Conservation (phyloP, 2,888 invertebrate species). For the Synergus laeviventris region DNA sequence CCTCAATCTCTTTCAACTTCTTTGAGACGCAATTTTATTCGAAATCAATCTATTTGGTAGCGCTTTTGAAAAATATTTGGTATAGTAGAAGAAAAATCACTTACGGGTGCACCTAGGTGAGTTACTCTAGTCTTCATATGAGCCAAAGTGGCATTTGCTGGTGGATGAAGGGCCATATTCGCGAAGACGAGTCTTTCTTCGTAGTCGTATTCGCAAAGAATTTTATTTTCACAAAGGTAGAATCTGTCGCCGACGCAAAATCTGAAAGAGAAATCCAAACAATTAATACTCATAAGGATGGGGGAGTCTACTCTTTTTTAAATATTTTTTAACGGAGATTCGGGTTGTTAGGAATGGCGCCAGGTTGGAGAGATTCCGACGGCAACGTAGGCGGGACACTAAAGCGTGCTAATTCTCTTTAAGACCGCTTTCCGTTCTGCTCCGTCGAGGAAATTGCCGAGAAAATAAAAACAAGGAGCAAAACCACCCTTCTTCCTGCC, state of each 20-base stretch:
- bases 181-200: slow-evolving; percentile 94
- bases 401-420: slow-evolving; percentile 71
- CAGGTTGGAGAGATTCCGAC: slow-evolving; percentile 37
- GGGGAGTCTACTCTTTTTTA: background rate
- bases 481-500: slow-evolving; percentile 51
- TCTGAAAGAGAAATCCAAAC: slow-evolving; percentile 77
- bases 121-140: slow-evolving; percentile 91
- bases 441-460: slow-evolving; percentile 69
- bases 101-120: slow-evolving; percentile 78
- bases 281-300: background rate
- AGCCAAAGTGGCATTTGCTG: slow-evolving; percentile 83
- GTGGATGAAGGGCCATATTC: slow-evolving; percentile 90
- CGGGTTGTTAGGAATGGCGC: background rate
- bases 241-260: slow-evolving; percentile 97
- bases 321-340: slow-evolving; percentile 6
- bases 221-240: slow-evolving; percentile 95
- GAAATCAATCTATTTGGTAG: background rate
- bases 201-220: slow-evolving; percentile 95
- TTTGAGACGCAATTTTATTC: background rate
- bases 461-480: slow-evolving; percentile 67
- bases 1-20: background rate
- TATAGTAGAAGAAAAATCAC: slow-evolving; percentile 4
- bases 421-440: slow-evolving; percentile 69
- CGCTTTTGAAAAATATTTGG: too few relatives aligned
- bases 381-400: slow-evolving; percentile 59